These are phyloP conservation scores for Psilopogon haemacephalus DNA, from an alignment of 2,113 vertebrate species.

Conservation along the genomic window DNA sequence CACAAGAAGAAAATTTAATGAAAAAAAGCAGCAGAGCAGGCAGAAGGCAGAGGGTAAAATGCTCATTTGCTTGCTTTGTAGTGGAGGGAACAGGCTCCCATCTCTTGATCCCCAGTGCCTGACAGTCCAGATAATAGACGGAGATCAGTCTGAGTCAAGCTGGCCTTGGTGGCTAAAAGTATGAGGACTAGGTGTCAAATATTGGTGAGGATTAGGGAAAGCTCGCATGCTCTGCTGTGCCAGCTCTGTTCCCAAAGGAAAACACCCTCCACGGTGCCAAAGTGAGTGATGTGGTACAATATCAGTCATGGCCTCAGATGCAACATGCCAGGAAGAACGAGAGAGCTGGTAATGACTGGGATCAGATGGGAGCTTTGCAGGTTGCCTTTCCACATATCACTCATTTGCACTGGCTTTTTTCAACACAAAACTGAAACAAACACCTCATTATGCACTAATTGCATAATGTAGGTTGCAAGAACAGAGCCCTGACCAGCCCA, in stretches of 20 bases:
- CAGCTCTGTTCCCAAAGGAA: background rate
- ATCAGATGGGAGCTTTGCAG: conserved; percentile 8
- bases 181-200: background rate
- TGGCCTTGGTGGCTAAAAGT: background rate
- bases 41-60: background rate
- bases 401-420: conserved; percentile 8
- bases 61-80: background rate
- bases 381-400: background rate
- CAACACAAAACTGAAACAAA: conserved; percentile 35
- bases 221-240: background rate
- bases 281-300: accelerated
- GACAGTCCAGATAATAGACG: background rate
- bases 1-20: background rate
- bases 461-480: background rate
- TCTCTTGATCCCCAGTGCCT: background rate
- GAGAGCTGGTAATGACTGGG: background rate
- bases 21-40: background rate
- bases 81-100: background rate
- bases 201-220: background rate
- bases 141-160: background rate
- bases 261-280: background rate
- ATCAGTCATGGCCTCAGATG: background rate
- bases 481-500: conserved; percentile 10
- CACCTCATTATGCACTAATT: conserved; percentile 8
- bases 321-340: background rate